phyloP scores from a whole-genome alignment of 2,888 invertebrate species.

The Seladonia tumulorum region DNA sequence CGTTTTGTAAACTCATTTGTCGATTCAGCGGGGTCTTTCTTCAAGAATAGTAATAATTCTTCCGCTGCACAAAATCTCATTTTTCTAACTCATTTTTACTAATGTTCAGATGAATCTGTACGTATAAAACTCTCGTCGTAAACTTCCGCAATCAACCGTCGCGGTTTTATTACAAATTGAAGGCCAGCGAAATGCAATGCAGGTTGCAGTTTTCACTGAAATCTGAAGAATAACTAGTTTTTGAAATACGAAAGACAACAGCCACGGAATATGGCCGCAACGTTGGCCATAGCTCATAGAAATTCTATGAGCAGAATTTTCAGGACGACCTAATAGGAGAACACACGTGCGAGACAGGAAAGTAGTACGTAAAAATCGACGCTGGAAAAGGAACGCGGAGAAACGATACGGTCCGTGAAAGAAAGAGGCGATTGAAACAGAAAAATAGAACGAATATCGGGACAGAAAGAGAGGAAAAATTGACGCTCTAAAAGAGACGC shows the following conservation, averaged over 20 bases:
- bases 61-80: no score
- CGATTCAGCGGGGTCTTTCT: no score
- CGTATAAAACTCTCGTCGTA: no score
- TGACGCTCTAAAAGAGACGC: not conserved
- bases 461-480: not conserved
- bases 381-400: not conserved
- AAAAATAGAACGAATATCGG: not conserved
- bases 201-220: no score
- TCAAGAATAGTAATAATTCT: no score
- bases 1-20: no score
- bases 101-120: no score
- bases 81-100: no score
- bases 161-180: no score
- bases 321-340: not conserved
- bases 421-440: not conserved
- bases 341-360: not conserved
- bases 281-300: not conserved
- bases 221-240: not conserved
- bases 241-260: not conserved
- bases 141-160: no score
- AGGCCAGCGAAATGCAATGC: no score
- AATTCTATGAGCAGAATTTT: not conserved
- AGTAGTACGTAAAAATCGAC: not conserved
- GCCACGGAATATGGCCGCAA: not conserved
- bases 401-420: not conserved